Conservation (phyloP, 2,888 invertebrate genomes). For the Lasioglossum morio region DNA sequence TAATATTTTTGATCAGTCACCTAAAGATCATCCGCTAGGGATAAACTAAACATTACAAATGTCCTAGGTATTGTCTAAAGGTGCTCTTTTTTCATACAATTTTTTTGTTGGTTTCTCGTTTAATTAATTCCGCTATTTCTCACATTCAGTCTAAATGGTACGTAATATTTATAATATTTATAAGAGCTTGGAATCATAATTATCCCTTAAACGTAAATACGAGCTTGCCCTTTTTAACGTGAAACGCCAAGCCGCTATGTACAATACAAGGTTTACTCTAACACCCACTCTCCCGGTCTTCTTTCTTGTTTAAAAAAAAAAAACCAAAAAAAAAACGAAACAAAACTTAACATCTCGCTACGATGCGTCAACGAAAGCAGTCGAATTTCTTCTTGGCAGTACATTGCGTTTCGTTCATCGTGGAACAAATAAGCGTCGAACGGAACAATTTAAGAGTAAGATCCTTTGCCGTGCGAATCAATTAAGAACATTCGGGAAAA, state of each 20-base stretch:
- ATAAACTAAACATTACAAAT: slow-evolving; percentile 70
- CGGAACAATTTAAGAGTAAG: slow-evolving; percentile 17
- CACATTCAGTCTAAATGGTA: slow-evolving; percentile 78
- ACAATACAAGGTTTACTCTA: slow-evolving; percentile 55
- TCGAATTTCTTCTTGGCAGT: slow-evolving; percentile 64
- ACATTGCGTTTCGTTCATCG: slow-evolving; percentile 41
- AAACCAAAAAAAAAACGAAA: background rate
- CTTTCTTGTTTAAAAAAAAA: background rate
- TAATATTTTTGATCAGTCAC: slow-evolving; percentile 20
- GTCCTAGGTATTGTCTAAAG: slow-evolving; percentile 81
- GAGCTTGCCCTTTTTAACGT: slow-evolving; percentile 48
- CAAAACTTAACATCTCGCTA: slow-evolving; percentile 8
- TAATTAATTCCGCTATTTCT: slow-evolving; percentile 60
- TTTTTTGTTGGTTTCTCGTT: slow-evolving; percentile 20
- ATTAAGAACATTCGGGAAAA: slow-evolving; percentile 8
- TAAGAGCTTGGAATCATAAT: slow-evolving; percentile 66
- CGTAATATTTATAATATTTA: slow-evolving; percentile 69
- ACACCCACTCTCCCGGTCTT: background rate
- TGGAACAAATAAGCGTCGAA: slow-evolving; percentile 22
- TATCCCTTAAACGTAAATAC: slow-evolving; percentile 55
- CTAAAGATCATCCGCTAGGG: slow-evolving; percentile 58
- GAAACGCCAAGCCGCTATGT: slow-evolving; percentile 68
- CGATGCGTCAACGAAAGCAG: slow-evolving; percentile 38
- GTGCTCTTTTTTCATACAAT: slow-evolving; percentile 69
- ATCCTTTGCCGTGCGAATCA: slow-evolving; percentile 18